phyloP scores from a whole-genome alignment of 1,140 invertebrate species.

The Papilio glaucus region DNA sequence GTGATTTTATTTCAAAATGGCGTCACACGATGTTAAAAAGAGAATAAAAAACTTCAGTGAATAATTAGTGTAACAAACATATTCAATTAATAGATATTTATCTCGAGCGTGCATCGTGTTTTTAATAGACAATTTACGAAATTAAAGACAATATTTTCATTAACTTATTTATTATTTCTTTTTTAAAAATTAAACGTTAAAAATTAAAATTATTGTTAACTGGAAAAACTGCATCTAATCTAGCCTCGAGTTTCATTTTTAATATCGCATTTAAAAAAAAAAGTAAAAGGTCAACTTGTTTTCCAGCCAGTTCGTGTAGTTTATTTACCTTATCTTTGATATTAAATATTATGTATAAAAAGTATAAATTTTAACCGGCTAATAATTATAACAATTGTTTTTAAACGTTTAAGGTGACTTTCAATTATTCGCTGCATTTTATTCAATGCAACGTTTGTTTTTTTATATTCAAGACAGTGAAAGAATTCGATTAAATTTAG shows the following conservation, averaged over 20 bases:
- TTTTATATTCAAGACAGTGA: too few relatives aligned
- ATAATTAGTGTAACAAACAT: too few relatives aligned
- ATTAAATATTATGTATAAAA: neutral
- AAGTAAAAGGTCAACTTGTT: neutral
- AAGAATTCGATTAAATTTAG: too few relatives aligned
- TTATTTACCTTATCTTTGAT: neutral
- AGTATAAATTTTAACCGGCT: neutral
- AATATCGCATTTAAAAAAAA: neutral
- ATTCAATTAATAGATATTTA: neutral
- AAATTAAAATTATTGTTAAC: too few relatives aligned
- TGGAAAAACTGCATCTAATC: too few relatives aligned
- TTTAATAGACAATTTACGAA: neutral
- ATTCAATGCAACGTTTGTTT: too few relatives aligned
- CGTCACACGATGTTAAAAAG: too few relatives aligned
- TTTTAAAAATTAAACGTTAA: too few relatives aligned
- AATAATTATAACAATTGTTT: neutral
- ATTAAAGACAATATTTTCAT: too few relatives aligned
- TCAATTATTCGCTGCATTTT: neutral
- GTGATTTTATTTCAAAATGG: too few relatives aligned
- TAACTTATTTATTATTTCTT: too few relatives aligned
- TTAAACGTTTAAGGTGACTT: neutral
- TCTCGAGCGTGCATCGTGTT: neutral
- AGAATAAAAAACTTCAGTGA: too few relatives aligned
- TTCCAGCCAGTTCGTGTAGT: neutral
- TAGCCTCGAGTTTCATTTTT: neutral